Conservation (phyloP, 2,113 vertebrate species). For the human region GRCh38 chr3:113735001-113735500, state of each 20-base stretch:
- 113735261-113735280: background rate
- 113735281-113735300: background rate
- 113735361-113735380: background rate
- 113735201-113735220: background rate
- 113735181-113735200: background rate
- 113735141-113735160: background rate
- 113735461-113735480: background rate
- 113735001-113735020: background rate
- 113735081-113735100: background rate
- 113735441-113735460: background rate
- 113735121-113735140: background rate
- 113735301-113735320: constrained; percentile 3
- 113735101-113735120: background rate
- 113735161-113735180: background rate
- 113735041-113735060: background rate
- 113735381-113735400: background rate
- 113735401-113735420: background rate
- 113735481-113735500: background rate
- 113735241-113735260: background rate
- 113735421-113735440: constrained; percentile 22
- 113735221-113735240: background rate
- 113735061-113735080: background rate
- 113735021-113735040: constrained; percentile 20
- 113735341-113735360: background rate
- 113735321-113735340: background rate